Base-by-base conservation (phyloP, 2,797 vertebrate genomes). In the Helarctos malayanus region DNA sequence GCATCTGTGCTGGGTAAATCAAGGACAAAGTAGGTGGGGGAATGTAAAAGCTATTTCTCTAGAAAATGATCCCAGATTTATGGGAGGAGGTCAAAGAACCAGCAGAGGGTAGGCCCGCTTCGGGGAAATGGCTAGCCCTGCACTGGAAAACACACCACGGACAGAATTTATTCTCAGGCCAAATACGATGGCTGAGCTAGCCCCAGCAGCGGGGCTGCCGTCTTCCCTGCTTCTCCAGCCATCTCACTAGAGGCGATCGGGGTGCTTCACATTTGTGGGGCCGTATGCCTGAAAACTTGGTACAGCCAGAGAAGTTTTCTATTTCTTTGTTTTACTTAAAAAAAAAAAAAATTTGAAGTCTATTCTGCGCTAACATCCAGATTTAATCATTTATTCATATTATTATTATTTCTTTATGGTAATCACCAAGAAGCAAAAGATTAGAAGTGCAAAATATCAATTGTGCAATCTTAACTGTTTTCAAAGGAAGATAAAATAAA, bases 401-500 rank as follows among this genome's bases (percentile, higher is more conserved):
- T 57, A n/a, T 35, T 95, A 80, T 82, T 90, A 96, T 96, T 97
- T 97, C 71, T 97, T 92, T 90, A 71, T 86, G 87, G 92, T 92
- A 88, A 92, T 93, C 78, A 97, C 94, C 82, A 96, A 97, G 93
- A 94, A 96, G 95, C 82, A 45, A 94, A 98, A 96, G 94, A 97
- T 95, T 96, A 92, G 61, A 95, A 94, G 84, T 95, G 49, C 41
- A 89, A 96, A 97, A 91, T 94, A 97, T 94, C 95, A 97, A 92
- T 80, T 91, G 81, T 94, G 73, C 92, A 95, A 97, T 97, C 97
- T 97, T 95, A 96, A 95, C 96, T 97, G 69, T 97, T 98, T 98
- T 97, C 90, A 97, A 95, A 97, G 92, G 95, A 84, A 96, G 95
- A 97, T 82, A 97, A 97, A 97, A 97, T 97, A 95, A 98, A 98